Conservation (phyloP, 2,888 invertebrate genomes). For the Epinotia nisella region DNA sequence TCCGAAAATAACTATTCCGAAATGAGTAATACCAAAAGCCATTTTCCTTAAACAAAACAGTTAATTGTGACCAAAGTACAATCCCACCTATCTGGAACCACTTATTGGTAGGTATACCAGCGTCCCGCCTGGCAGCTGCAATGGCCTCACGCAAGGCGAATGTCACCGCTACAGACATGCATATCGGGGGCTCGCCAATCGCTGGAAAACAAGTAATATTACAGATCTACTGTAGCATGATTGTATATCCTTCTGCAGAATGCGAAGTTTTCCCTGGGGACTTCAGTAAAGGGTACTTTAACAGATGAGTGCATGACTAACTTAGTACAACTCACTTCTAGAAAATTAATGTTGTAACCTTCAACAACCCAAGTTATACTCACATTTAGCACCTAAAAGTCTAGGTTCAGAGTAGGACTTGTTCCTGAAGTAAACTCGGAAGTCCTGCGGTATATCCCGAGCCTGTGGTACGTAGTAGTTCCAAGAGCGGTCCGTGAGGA, state of each 20-base stretch:
- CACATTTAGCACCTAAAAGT: slow-evolving; percentile 83
- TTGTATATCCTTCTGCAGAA: too few relatives aligned
- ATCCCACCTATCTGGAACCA: slow-evolving; percentile 81
- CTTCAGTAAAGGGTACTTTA: too few relatives aligned
- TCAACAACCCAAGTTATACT: not conserved
- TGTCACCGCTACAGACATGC: slow-evolving; percentile 64
- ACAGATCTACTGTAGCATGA: too few relatives aligned
- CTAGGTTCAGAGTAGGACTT: slow-evolving; percentile 82
- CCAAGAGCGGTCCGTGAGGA: slow-evolving; percentile 89
- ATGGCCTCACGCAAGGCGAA: slow-evolving; percentile 85
- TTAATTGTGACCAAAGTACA: not conserved
- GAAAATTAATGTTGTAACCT: too few relatives aligned
- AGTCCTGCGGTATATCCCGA: slow-evolving; percentile 87
- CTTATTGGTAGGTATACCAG: slow-evolving; percentile 64
- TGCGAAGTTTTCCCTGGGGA: too few relatives aligned
- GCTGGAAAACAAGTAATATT: slow-evolving; percentile 56
- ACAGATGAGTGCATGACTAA: too few relatives aligned
- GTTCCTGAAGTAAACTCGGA: slow-evolving; percentile 83
- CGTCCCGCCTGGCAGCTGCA: slow-evolving; percentile 82
- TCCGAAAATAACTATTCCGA: too few relatives aligned
- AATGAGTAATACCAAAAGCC: too few relatives aligned
- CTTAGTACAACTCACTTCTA: too few relatives aligned
- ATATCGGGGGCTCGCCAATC: slow-evolving; percentile 71
- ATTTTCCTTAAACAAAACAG: too few relatives aligned
- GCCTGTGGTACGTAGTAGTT: slow-evolving; percentile 86